These are phyloP conservation scores for Bufo bufo DNA, from an alignment of 2,113 vertebrate species.

Conservation along the genomic window DNA sequence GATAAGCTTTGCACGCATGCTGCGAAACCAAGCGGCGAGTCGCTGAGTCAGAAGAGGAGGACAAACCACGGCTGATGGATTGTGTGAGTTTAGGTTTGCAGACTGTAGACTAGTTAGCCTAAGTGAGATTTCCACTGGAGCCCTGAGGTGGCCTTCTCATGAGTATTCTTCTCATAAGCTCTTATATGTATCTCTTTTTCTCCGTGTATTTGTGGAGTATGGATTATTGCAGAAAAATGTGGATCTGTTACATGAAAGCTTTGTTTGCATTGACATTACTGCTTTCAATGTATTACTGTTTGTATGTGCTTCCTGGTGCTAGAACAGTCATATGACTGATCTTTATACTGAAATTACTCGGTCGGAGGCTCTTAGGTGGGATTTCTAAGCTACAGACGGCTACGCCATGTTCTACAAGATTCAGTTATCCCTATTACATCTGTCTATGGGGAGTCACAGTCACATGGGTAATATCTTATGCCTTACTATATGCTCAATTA, in stretches of 20 bases:
- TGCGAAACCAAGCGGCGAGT: neutral
- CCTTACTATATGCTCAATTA: neutral
- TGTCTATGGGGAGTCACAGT: neutral
- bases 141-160: neutral
- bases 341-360: neutral
- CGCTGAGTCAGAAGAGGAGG: neutral
- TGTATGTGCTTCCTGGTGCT: neutral
- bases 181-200: constrained; percentile 19
- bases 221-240: neutral
- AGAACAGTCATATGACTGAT: neutral
- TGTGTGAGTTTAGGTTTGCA: constrained; percentile 56
- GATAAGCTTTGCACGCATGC: constrained; percentile 20
- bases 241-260: neutral
- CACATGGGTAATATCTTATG: neutral
- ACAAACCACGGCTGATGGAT: constrained; percentile 15
- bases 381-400: neutral
- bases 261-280: neutral
- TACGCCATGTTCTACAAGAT: neutral
- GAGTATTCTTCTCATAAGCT: neutral
- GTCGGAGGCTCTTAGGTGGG: neutral
- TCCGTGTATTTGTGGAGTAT: constrained; percentile 4
- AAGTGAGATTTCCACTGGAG: neutral
- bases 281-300: neutral
- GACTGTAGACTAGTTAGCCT: constrained; percentile 30
- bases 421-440: neutral